Evolutionary conservation across 1,140 invertebrate species (phyloP).

Genomic region (Lucilia cuprina): DNA sequence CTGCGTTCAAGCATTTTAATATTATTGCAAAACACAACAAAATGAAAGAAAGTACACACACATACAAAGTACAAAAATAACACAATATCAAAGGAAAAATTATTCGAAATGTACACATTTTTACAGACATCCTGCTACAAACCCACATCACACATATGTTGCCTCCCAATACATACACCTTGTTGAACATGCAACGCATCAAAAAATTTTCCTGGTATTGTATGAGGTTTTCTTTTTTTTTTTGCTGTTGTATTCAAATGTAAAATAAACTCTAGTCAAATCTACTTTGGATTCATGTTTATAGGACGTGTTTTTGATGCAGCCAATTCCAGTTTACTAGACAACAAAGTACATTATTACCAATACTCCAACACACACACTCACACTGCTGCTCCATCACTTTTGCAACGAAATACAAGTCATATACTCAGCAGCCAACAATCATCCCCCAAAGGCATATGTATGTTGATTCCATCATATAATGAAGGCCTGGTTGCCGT

Average conservation of each 20-base stretch:
- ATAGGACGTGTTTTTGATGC: constrained; percentile 31
- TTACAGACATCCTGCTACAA: neutral
- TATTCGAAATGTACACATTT: neutral
- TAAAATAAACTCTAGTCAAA: constrained; percentile 18
- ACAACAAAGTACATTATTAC: constrained; percentile 25
- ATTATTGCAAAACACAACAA: constrained; percentile 41
- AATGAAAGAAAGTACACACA: neutral
- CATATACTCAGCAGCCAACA: neutral
- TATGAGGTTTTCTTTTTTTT: no score
- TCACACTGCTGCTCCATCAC: neutral
- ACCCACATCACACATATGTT: neutral
- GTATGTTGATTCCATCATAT: constrained; percentile 20
- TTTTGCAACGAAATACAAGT: neutral
- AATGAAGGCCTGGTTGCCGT: neutral
- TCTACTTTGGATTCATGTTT: constrained; percentile 30
- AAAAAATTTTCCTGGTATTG: constrained; percentile 46
- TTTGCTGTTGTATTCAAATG: constrained; percentile 8
- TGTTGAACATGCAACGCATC: constrained; percentile 60
- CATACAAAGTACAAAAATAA: neutral
- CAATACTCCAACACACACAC: neutral
- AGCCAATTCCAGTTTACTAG: constrained; percentile 24
- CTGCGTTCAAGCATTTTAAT: constrained; percentile 63
- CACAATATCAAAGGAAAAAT: neutral
- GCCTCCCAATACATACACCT: constrained; percentile 28
- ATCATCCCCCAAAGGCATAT: constrained; percentile 24